Percentiles rank a stretch among this genome's conserved stretches.
Evolutionary conservation across 1,140 invertebrate genomes (phyloP).

Genomic region (Nomia melanderi): DNA sequence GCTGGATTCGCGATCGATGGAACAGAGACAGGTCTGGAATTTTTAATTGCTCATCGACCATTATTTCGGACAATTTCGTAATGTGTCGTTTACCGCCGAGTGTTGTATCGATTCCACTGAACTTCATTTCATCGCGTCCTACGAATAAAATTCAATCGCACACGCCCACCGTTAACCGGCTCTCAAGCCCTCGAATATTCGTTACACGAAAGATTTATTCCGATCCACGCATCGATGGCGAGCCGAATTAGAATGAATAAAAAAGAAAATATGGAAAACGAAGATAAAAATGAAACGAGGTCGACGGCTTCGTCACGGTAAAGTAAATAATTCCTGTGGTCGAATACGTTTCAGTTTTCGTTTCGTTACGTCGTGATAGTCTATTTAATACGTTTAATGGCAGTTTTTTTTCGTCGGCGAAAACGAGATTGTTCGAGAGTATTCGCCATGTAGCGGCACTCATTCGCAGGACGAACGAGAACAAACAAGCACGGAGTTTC

Average conservation of each 20-base stretch:
- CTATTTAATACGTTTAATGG: neutral
- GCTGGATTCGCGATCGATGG: neutral
- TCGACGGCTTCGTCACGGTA: no score
- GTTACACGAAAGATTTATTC: conserved; percentile 17
- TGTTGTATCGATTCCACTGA: neutral
- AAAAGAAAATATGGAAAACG: no score
- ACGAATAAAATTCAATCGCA: neutral
- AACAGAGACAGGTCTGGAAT: no score
- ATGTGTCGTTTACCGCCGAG: neutral
- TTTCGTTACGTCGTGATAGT: neutral
- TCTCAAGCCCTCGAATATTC: neutral
- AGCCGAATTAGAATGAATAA: neutral
- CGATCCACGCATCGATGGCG: neutral
- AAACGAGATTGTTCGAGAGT: neutral
- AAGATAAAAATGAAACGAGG: no score
- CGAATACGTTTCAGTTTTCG: neutral
- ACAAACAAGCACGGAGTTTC: neutral
- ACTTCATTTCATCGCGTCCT: neutral
- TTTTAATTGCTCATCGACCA: neutral
- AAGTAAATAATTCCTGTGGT: conserved; percentile 11
- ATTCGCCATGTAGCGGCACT: neutral
- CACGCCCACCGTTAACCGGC: neutral
- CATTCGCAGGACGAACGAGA: no score
- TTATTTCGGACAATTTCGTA: neutral
- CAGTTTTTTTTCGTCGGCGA: neutral